Evolutionary conservation across 2,888 invertebrate genomes (phyloP).

Genomic region (Conomelus anceps): DNA sequence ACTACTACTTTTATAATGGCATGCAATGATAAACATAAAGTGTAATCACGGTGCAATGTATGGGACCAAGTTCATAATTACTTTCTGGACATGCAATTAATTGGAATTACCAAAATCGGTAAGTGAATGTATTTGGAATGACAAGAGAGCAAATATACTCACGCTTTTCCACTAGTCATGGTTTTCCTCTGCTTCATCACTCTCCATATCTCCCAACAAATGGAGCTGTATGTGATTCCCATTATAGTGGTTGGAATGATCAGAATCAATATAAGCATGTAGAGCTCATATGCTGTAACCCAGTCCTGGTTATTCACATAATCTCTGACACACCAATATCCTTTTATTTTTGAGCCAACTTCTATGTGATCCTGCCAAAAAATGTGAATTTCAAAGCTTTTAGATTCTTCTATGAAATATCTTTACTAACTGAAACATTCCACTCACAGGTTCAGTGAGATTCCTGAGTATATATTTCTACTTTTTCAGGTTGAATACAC

Average conservation of each 20-base stretch:
- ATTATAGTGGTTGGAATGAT: constrained; percentile 57
- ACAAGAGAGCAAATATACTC: constrained; percentile 3
- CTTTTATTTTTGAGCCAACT: constrained; percentile 43
- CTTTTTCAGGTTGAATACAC: no score
- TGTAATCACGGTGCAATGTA: neutral
- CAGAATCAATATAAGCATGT: constrained; percentile 56
- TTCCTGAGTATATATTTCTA: no score
- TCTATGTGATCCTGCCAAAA: constrained; percentile 42
- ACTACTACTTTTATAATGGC: no score
- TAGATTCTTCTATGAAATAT: no score
- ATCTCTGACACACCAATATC: constrained; percentile 54
- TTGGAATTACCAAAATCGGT: neutral
- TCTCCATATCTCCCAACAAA: constrained; percentile 52
- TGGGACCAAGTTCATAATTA: neutral
- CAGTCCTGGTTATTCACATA: constrained; percentile 44
- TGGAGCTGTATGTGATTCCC: constrained; percentile 57
- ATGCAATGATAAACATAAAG: neutral
- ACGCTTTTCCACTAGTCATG: constrained; percentile 30
- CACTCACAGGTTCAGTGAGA: no score
- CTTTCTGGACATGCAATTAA: neutral
- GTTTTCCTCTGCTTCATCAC: constrained; percentile 30
- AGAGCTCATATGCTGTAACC: constrained; percentile 54
- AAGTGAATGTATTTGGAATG: neutral
- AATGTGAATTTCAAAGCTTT: neutral
- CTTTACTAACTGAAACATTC: no score